A percentile compares a stretch with the other conserved stretches of the same genome.
Evolutionary conservation across 2,888 invertebrate species (phyloP).

Genomic region (Diaprepes abbreviatus): DNA sequence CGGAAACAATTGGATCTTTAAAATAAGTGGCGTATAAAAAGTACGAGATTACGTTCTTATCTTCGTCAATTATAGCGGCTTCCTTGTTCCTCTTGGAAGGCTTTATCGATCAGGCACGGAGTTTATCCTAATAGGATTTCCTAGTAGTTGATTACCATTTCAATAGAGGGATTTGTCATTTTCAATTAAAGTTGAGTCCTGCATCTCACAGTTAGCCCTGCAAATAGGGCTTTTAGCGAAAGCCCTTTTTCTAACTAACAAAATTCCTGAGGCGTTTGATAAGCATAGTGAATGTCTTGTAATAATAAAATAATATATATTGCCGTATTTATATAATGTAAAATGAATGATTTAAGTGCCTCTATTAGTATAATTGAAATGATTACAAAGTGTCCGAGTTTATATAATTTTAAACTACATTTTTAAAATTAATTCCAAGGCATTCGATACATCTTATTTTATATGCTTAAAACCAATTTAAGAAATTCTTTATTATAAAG

Average conservation of each 20-base stretch:
- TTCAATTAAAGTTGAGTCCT: constrained; percentile 71
- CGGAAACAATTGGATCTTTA: constrained; percentile 53
- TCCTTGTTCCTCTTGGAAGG: constrained; percentile 21
- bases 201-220: constrained; percentile 63
- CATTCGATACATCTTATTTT: too few species aligned
- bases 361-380: too few species aligned
- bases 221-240: constrained; percentile 53
- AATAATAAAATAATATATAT: too few species aligned
- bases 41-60: constrained; percentile 46
- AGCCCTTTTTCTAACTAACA: background rate
- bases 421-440: too few species aligned
- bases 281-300: too few species aligned
- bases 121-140: constrained; percentile 71
- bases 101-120: constrained; percentile 66
- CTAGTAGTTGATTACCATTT: constrained; percentile 71
- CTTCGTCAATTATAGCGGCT: constrained; percentile 33
- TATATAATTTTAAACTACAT: too few species aligned
- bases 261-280: too few species aligned
- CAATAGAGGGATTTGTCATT: constrained; percentile 71
- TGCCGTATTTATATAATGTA: too few species aligned
- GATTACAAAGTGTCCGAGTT: too few species aligned
- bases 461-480: too few species aligned
- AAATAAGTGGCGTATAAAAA: constrained; percentile 55
- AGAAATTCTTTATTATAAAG: too few species aligned
- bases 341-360: too few species aligned